Base-by-base conservation (phyloP, 2,888 invertebrate genomes). In the Petrophora chlorosata region DNA sequence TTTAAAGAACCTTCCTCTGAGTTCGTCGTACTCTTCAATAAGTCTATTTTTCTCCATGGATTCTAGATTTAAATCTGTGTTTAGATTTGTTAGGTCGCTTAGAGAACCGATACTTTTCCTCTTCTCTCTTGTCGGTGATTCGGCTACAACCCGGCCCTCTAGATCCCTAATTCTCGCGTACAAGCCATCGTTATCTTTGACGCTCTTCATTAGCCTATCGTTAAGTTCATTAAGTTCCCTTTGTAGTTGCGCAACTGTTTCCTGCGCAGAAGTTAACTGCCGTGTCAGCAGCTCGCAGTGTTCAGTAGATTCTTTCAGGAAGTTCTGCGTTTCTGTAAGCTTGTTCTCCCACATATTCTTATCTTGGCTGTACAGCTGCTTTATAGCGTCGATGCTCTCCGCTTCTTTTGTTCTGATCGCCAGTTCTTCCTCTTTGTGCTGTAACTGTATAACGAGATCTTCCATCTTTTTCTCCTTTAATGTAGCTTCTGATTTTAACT, bases 71-170 rank as follows among this genome's bases (percentile, higher is more conserved):
- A 95, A 83, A 59, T 96, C 95, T 65, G 94, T 88, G 75, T 95
- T 95, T 43, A 96, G 91, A 66, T 95, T 95, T 4, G 95, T 95
- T 23, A 97, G 91, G 76, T 97, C 96, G 61, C 95, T 94, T 5
- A 97, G 86, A 3, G 96, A 96, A 62, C 95, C 95, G 57, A 95
- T 92, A 60, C 95, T 94, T 67, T 93, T 92, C 51, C 93, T 91
- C 53, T 92, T 92, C 61, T 92, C 92, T 65, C 91, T 89, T 5
- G 90, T 84, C 1, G 91, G 87, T 3, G 92, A 91, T 44, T 92
- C 85, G 5, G 81, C 74, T 30, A 83, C 76, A 19, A 83, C 76
- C 56, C 91, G 86, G 10, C 93, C 92, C 81, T 96, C 95, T 14
- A 96, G 74, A 63, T 95, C 96, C 48, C 94, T 91, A 44, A 96